Evolutionary conservation across 1,140 invertebrate genomes (phyloP).

Genomic region (Armadillidium nasatum): DNA sequence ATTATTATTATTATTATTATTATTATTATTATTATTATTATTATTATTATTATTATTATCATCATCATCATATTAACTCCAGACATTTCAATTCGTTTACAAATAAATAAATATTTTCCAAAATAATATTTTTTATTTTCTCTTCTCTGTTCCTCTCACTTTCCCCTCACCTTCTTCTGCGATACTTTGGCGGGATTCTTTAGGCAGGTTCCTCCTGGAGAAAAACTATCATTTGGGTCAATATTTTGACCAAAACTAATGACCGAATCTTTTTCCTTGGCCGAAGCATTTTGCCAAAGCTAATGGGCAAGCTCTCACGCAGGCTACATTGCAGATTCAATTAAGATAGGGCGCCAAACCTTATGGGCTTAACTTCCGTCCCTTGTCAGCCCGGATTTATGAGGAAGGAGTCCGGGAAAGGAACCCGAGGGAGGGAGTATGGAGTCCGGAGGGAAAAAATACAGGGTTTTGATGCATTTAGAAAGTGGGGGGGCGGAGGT

Average conservation of each 20-base stretch:
- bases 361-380: not conserved
- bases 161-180: too few relatives aligned
- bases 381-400: constrained; percentile 3
- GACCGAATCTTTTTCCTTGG: constrained; percentile 4
- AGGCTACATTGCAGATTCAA: constrained; percentile 4
- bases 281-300: constrained; percentile 2
- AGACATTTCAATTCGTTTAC: too few relatives aligned
- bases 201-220: not conserved
- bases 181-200: not conserved
- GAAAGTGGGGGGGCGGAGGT: too few relatives aligned
- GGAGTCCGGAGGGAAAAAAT: not conserved
- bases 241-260: constrained; percentile 12
- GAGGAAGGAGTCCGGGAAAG: not conserved
- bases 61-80: too few relatives aligned
- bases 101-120: too few relatives aligned
- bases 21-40: too few relatives aligned
- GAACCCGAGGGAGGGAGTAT: not conserved
- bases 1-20: too few relatives aligned
- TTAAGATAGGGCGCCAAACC: not conserved
- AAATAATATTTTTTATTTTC: too few relatives aligned
- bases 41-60: too few relatives aligned
- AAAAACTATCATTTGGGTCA: not conserved
- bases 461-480: not conserved
- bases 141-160: too few relatives aligned
- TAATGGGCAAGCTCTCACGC: constrained; percentile 10